A percentile compares a stretch with the other conserved stretches of the same genome.
phyloP scores from a whole-genome alignment of 1,140 invertebrate species.

The Zeugodacus cucurbitae region DNA sequence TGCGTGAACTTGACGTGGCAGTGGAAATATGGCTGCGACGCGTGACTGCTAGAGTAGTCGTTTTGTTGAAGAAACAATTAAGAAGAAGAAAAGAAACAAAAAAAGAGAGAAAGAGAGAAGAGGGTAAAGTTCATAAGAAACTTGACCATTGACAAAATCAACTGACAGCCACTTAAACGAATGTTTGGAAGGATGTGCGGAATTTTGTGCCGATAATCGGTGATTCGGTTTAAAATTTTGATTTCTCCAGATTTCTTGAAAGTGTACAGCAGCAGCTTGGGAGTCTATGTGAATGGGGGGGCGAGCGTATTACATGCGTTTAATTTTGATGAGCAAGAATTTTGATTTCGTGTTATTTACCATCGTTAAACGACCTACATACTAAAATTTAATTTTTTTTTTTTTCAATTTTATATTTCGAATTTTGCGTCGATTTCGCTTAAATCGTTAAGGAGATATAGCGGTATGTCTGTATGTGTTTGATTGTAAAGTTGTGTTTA shows the following conservation, averaged over 20 bases:
- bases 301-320: not conserved
- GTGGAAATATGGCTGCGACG: slow-evolving; percentile 6
- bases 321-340: not conserved
- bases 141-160: not conserved
- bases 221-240: not conserved
- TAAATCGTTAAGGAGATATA: not conserved
- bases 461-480: not conserved
- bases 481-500: not conserved
- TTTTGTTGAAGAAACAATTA: not conserved
- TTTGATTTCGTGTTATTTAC: not conserved
- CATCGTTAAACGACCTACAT: not conserved
- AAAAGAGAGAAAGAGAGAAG: not conserved
- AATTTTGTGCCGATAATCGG: slow-evolving; percentile 5
- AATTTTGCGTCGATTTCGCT: not conserved
- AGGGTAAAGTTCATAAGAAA: not conserved
- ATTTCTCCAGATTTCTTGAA: slow-evolving; percentile 20
- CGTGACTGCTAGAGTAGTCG: not conserved
- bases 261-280: not conserved
- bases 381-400: not conserved
- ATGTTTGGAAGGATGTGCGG: not conserved
- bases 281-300: no score
- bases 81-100: not conserved
- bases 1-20: not conserved
- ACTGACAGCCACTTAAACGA: not conserved
- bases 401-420: not conserved